These are phyloP conservation scores for Zonitis immaculata DNA, from an alignment of 2,888 invertebrate genomes.

Conservation along the genomic window DNA sequence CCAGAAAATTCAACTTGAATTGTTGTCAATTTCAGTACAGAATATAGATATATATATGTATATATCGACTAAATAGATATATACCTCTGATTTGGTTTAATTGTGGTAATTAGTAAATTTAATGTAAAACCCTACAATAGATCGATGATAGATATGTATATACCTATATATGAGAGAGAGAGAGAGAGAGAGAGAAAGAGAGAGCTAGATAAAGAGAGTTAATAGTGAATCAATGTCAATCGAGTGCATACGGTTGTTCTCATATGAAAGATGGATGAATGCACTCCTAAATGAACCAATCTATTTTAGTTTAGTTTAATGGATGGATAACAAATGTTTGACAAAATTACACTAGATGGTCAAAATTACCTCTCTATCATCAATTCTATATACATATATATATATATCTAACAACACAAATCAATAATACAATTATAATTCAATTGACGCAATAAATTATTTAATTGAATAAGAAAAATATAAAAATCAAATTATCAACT, in stretches of 20 bases:
- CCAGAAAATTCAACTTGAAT: no score
- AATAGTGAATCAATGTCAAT: neutral
- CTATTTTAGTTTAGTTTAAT: slow-evolving; percentile 4
- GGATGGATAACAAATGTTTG: slow-evolving; percentile 1
- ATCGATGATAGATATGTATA: no score
- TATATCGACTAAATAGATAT: no score
- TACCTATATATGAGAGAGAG: no score
- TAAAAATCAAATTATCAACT: no score
- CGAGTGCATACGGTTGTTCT: neutral
- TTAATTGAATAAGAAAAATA: no score
- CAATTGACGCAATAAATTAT: neutral
- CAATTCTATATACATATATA: neutral
- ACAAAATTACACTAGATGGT: neutral
- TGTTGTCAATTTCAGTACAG: no score
- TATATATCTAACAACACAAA: neutral
- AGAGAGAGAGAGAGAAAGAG: no score
- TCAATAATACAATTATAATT: neutral
- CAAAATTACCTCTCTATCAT: neutral
- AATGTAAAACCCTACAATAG: no score
- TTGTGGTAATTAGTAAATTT: neutral
- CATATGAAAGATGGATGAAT: slow-evolving; percentile 5
- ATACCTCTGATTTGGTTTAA: no score
- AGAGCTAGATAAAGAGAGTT: neutral
- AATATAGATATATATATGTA: no score
- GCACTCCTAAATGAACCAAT: slow-evolving; percentile 2